Evolutionary conservation across 23 tunicate species (phyloP).

Genomic region (Diplosoma virens): DNA sequence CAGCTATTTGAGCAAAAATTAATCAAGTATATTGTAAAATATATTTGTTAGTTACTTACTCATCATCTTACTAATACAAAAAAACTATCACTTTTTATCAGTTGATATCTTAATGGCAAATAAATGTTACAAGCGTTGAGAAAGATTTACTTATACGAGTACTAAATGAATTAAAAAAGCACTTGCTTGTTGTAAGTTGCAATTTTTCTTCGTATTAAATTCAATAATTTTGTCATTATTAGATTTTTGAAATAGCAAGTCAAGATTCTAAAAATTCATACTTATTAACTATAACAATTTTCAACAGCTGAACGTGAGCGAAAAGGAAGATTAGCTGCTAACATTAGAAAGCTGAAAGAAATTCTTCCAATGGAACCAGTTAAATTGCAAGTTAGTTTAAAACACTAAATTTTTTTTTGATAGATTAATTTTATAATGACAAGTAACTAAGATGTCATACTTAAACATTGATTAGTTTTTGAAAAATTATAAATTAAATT

Average conservation of each 20-base stretch:
- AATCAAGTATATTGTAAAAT: no score
- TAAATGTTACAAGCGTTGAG: no score
- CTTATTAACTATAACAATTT: neutral
- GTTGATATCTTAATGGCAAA: no score
- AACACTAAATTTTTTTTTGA: no score
- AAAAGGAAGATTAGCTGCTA: conserved; percentile 44
- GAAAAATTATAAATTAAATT: neutral
- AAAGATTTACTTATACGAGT: no score
- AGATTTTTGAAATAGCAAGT: neutral
- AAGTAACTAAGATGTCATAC: neutral
- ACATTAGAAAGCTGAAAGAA: conserved; percentile 29
- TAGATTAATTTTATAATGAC: neutral
- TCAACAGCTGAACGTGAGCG: conserved; percentile 42
- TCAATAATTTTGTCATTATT: neutral
- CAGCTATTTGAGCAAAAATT: no score
- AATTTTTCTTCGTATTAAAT: neutral
- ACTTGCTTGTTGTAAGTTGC: no score
- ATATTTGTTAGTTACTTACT: no score
- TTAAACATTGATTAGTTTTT: neutral
- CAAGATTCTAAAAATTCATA: neutral
- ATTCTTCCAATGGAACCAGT: neutral
- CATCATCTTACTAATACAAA: no score
- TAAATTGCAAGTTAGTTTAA: conserved; percentile 11
- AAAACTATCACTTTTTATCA: no score
- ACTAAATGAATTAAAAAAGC: no score